These are phyloP conservation scores for Drosophila kanapiae DNA, from an alignment of 1,140 invertebrate species.

Conservation along the genomic window DNA sequence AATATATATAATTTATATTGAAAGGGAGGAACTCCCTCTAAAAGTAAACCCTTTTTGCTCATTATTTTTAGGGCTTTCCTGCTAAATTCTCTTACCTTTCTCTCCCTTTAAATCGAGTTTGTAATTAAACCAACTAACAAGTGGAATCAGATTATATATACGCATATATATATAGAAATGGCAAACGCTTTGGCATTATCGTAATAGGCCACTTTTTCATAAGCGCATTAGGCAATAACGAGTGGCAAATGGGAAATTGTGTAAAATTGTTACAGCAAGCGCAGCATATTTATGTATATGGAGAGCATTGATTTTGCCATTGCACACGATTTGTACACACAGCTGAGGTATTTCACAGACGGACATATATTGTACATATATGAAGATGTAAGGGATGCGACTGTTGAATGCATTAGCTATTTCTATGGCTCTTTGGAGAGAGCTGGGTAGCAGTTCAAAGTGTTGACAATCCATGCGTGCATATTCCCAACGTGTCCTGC, in stretches of 20 bases:
- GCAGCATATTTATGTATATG: conserved; percentile 33
- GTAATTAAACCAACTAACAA: not conserved
- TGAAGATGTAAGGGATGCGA: conserved; percentile 30
- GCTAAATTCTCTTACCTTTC: not conserved
- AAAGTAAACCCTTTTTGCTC: not conserved
- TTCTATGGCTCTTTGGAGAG: conserved; percentile 12
- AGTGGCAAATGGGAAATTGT: conserved; percentile 53
- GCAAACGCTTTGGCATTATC: conserved; percentile 7
- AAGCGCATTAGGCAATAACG: conserved; percentile 47
- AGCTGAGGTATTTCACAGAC: conserved; percentile 22
- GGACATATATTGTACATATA: not conserved
- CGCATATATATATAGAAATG: not conserved
- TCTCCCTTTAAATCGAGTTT: not conserved
- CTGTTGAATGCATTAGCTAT: conserved; percentile 61
- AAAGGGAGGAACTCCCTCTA: not conserved
- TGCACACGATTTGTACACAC: not conserved
- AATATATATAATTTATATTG: not conserved
- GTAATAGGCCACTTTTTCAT: conserved; percentile 8
- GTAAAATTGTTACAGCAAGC: conserved; percentile 56
- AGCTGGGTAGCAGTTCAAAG: conserved; percentile 37
- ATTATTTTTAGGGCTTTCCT: not conserved
- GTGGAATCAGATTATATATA: conserved; percentile 14
- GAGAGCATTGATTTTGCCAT: conserved; percentile 55
- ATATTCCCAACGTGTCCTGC: conserved; percentile 26
- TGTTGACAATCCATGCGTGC: conserved; percentile 69